Percentiles rank a stretch among this genome's conserved stretches.
Evolutionary conservation across 35 echinoderm and acorn worm genomes (phyloP).

Genomic region (Nesometra sesokonis): DNA sequence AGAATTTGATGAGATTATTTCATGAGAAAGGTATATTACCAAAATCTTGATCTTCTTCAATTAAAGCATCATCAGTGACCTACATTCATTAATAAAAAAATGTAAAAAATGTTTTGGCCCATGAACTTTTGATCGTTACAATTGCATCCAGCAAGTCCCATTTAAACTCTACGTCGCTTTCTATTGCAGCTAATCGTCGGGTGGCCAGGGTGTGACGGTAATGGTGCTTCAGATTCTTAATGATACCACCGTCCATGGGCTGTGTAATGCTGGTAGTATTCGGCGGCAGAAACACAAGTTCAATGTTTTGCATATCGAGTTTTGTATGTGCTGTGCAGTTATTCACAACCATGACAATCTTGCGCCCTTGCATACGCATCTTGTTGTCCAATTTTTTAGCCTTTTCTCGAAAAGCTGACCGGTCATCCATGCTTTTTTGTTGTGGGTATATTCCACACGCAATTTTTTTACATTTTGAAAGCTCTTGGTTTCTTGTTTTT

Average conservation of each 20-base stretch:
- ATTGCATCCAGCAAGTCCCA: conserved; percentile 34
- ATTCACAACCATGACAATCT: conserved; percentile 27
- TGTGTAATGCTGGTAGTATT: conserved; percentile 33
- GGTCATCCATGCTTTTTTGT: conserved; percentile 45
- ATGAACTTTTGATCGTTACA: conserved; percentile 8
- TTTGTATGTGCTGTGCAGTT: conserved; percentile 8
- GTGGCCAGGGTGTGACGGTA: conserved; percentile 21
- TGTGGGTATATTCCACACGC: conserved; percentile 13
- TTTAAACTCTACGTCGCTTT: conserved; percentile 4
- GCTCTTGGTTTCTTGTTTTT: conserved; percentile 24
- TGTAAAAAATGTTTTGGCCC: neutral
- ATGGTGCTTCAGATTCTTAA: conserved; percentile 17
- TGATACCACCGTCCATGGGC: conserved; percentile 26
- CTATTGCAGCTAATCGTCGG: neutral
- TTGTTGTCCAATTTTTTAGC: conserved; percentile 17
- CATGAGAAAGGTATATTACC: neutral
- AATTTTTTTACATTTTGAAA: conserved; percentile 32
- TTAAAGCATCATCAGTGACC: neutral
- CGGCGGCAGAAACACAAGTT: conserved; percentile 29
- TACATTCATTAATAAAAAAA: neutral
- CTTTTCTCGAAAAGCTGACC: conserved; percentile 15
- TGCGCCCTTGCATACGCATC: neutral
- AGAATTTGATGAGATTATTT: neutral
- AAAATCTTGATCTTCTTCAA: neutral
- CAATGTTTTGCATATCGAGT: neutral